A percentile compares a stretch with the other conserved stretches of the same genome.
Evolutionary conservation across 2,113 vertebrate species (phyloP).

Genomic region (Amblyornis subalaris): DNA sequence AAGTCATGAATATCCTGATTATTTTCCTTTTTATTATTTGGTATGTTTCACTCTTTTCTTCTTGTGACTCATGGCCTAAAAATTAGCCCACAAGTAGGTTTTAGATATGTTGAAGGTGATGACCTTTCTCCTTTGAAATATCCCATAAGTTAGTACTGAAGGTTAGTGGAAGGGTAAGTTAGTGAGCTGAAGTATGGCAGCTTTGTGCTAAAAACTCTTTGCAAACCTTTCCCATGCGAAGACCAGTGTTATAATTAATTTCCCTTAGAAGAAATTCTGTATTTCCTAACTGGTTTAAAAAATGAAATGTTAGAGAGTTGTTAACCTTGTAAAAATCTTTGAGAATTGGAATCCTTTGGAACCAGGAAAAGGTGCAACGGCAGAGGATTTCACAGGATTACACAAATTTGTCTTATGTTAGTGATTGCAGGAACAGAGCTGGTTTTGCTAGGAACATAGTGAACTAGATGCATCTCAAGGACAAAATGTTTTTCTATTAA

Average conservation of each 20-base stretch:
- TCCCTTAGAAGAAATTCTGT: not conserved
- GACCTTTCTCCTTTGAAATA: not conserved
- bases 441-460: not conserved
- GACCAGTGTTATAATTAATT: not conserved
- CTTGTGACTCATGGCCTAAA: slow-evolving; percentile 14
- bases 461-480: not conserved
- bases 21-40: slow-evolving; percentile 13
- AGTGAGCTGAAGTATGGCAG: not conserved
- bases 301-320: not conserved
- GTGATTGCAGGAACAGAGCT: not conserved
- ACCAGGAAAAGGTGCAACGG: not conserved
- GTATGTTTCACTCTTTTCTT: slow-evolving; percentile 9
- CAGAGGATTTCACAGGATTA: not conserved
- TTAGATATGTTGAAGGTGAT: not conserved
- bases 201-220: slow-evolving; percentile 18
- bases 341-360: not conserved
- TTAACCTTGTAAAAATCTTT: not conserved
- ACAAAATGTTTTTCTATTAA: not conserved
- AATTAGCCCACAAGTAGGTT: not conserved
- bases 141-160: not conserved
- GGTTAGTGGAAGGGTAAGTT: not conserved
- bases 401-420: not conserved
- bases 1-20: slow-evolving; percentile 61
- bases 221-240: slow-evolving; percentile 16
- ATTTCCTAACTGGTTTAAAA: not conserved